Base-by-base conservation (phyloP, 2,797 vertebrate genomes). In the Scolopax rusticola region DNA sequence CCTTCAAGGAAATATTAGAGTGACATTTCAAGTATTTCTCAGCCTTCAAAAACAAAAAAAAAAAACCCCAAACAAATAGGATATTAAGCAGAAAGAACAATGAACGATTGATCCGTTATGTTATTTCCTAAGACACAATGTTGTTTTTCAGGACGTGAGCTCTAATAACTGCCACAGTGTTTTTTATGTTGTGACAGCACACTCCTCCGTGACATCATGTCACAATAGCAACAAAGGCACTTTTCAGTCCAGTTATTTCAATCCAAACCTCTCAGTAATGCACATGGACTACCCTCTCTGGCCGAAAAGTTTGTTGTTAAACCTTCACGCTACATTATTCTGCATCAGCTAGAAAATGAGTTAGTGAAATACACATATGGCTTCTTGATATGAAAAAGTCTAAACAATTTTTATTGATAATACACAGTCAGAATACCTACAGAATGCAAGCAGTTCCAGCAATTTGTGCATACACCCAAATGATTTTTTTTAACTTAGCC, bases 181-280 rank as follows among this genome's bases (percentile, higher is more conserved):
- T 92, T 84, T 73, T 86, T 8, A 84, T 89, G 25, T 63, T 48
- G 36, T 70, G 86, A 69, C 76, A 91, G 80, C 47, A 67, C 23
- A 7, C 69, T 90, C 40, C 1, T 8, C 47, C 69, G 36, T 76
- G 85, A 73, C 84, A 93, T 93, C 83, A 88, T 8, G 12, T 70
- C 51, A 87, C 77, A 90, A 59, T 2, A 87, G n/a, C 51, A 94
- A 90, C 86, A 95, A 92, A 92, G 43, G 74, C 87, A 67, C 70
- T 85, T 92, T 70, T 95, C 47, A 74, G 87, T 79, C 51, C 30
- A 32, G 14, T 70, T 81, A 63, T 32, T 73, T 60, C 40, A 56
- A 40, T n/a, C 32, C 43, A 73, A 93, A 86, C 32, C 27, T 59
- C 63, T 82, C 60, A 60, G 70, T 36, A 69, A 76, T 2, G 18